Conservation (phyloP, 2,113 vertebrate species). For the Sprattus sprattus region DNA sequence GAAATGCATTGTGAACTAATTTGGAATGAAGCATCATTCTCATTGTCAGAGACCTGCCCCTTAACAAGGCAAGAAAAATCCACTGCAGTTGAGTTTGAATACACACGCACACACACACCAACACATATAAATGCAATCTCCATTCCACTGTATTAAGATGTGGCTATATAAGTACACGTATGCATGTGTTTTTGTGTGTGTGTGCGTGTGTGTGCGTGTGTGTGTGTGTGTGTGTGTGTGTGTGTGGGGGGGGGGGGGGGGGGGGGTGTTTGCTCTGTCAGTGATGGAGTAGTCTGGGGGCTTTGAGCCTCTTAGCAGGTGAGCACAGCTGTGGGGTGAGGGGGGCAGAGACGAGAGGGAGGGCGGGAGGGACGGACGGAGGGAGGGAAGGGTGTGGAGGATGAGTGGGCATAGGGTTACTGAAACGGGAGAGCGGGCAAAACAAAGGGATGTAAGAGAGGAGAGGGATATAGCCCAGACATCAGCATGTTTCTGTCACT, state of each 20-base stretch:
- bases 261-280: conserved; percentile 25
- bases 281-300: neutral
- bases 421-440: neutral
- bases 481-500: no score
- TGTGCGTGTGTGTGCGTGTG: no score
- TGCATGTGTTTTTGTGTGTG: neutral
- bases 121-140: no score
- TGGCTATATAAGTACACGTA: neutral
- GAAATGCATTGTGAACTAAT: neutral
- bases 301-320: neutral
- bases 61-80: neutral
- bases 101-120: no score
- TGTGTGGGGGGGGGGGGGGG: no score
- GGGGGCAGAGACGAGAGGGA: neutral
- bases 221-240: neutral
- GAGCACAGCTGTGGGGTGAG: neutral
- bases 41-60: neutral
- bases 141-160: no score
- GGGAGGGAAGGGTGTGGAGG: neutral
- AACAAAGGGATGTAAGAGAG: neutral
- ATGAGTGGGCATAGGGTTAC: neutral
- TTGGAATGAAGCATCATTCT: neutral
- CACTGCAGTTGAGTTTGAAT: no score
- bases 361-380: neutral
- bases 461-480: no score